phyloP scores from a whole-genome alignment of 2,888 invertebrate species.

The Troides aeacus region DNA sequence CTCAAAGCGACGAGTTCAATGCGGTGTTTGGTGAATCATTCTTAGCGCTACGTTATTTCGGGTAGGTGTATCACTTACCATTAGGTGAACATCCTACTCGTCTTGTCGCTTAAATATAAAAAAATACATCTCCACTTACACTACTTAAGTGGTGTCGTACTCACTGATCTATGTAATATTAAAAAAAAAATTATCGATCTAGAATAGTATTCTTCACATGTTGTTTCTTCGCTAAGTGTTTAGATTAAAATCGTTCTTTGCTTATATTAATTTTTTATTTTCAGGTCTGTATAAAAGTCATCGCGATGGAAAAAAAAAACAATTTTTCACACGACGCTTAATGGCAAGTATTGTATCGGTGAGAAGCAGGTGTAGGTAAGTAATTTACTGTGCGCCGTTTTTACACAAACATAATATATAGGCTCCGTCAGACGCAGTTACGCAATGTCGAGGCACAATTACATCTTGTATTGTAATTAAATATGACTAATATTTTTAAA shows the following conservation, averaged over 20 bases:
- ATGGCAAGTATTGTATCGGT: constrained; percentile 25
- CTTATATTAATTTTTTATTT: constrained; percentile 18
- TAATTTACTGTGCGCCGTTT: constrained; percentile 26
- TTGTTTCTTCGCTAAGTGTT: background rate
- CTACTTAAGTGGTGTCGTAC: too few species aligned
- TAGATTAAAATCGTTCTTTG: background rate
- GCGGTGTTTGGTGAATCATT: too few species aligned
- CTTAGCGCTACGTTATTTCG: too few species aligned
- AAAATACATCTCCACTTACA: too few species aligned
- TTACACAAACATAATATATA: constrained; percentile 12
- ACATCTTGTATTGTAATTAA: background rate
- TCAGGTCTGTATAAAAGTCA: constrained; percentile 25
- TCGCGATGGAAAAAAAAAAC: constrained; percentile 12
- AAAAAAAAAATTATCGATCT: too few species aligned
- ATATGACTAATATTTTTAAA: background rate
- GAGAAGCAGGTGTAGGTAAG: constrained; percentile 23
- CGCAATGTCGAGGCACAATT: background rate
- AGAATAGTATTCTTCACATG: background rate
- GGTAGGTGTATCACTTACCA: too few species aligned
- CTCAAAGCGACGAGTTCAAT: too few species aligned
- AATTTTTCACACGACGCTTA: constrained; percentile 24
- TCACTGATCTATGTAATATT: too few species aligned
- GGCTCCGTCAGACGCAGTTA: constrained; percentile 11
- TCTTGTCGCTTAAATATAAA: too few species aligned
- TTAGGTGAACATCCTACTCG: too few species aligned